Evolutionary conservation across 2,888 invertebrate species (phyloP).

Genomic region (Latrodectus hesperus): DNA sequence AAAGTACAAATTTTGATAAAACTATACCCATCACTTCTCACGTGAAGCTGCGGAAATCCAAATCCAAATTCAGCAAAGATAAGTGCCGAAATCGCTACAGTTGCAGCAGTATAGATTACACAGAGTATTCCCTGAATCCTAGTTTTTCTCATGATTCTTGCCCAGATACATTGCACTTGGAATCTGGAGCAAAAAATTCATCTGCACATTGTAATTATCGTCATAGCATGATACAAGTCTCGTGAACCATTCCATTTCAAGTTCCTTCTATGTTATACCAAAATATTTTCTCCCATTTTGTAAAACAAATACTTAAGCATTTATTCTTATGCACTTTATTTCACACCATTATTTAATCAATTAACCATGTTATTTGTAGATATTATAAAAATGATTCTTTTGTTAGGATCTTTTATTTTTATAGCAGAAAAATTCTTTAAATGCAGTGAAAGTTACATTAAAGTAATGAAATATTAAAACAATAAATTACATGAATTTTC

Average conservation of each 20-base stretch:
- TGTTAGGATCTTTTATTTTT: no score
- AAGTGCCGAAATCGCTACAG: conserved; percentile 70
- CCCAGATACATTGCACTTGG: conserved; percentile 33
- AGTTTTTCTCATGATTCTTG: conserved; percentile 47
- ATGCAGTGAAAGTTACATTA: no score
- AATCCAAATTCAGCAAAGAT: conserved; percentile 22
- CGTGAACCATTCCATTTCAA: conserved; percentile 53
- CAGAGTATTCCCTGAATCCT: conserved; percentile 28
- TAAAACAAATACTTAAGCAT: no score
- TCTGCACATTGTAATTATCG: conserved; percentile 64
- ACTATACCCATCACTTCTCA: not conserved
- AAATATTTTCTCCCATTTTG: not conserved
- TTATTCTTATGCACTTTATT: no score
- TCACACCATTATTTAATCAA: no score
- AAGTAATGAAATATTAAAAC: no score
- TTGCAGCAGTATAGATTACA: conserved; percentile 70
- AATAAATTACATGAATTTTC: no score
- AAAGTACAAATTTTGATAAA: not conserved
- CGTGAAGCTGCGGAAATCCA: conserved; percentile 42
- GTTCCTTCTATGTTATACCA: not conserved
- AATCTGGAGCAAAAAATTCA: conserved; percentile 16
- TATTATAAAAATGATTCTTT: no score
- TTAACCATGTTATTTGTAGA: no score
- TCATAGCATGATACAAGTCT: conserved; percentile 69
- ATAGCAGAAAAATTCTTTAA: no score